A percentile compares a stretch with the other conserved stretches of the same genome.
Evolutionary conservation across 1,140 invertebrate genomes (phyloP).

Genomic region (Panagrolaimus sp.): DNA sequence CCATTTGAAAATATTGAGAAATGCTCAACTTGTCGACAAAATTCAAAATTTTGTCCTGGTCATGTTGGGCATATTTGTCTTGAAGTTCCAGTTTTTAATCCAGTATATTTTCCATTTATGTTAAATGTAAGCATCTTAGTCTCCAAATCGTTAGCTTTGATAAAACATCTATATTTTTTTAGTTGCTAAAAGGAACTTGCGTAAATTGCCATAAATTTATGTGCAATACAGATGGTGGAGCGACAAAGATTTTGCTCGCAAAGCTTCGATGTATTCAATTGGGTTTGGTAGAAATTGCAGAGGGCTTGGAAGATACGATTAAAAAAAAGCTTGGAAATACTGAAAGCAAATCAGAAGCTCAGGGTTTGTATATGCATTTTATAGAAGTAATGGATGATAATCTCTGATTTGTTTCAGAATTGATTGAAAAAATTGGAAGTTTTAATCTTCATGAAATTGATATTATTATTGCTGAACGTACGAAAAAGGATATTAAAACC

Average conservation of each 20-base stretch:
- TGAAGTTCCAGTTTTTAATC: conserved; percentile 84
- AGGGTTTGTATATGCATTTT: conserved; percentile 25
- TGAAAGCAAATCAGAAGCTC: conserved; percentile 20
- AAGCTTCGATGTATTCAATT: conserved; percentile 73
- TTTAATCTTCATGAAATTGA: conserved; percentile 5
- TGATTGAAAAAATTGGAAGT: conserved; percentile 20
- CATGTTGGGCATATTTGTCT: conserved; percentile 91
- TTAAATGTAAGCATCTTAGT: conserved; percentile 64
- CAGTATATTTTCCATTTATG: conserved; percentile 75
- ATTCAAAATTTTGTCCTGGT: conserved; percentile 72
- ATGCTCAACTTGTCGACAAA: conserved; percentile 76
- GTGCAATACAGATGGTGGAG: conserved; percentile 39
- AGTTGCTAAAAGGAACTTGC: conserved; percentile 67
- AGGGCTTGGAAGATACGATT: conserved; percentile 21
- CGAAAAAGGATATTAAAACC: conserved; percentile 25
- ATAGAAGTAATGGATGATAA: too few species aligned
- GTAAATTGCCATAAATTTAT: conserved; percentile 62
- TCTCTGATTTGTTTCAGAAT: conserved; percentile 21
- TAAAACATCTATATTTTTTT: conserved; percentile 37
- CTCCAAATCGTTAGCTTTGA: not conserved
- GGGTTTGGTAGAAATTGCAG: conserved; percentile 67
- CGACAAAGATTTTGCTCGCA: conserved; percentile 65
- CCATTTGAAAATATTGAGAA: conserved; percentile 65
- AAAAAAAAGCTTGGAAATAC: conserved; percentile 14
- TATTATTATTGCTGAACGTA: not conserved